Conservation (phyloP, 2,113 vertebrate genomes). For the Astatotilapia flaviijosephi region DNA sequence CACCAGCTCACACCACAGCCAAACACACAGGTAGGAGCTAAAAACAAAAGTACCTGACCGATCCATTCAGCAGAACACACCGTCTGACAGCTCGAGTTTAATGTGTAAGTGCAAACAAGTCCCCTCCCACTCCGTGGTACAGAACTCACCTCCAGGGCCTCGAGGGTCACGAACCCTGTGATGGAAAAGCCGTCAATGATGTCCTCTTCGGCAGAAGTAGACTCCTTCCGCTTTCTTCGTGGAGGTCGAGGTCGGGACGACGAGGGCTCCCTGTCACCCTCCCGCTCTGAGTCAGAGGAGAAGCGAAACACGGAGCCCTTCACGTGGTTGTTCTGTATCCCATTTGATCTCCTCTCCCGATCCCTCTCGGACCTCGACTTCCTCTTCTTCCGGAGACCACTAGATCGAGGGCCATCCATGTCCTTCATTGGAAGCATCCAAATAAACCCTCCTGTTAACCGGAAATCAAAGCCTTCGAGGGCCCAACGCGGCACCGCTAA, state of each 20-base stretch:
- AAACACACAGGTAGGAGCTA: conserved; percentile 9
- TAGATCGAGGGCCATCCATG: conserved; percentile 88
- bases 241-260: conserved; percentile 85
- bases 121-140: not conserved
- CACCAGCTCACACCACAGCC: conserved; percentile 32
- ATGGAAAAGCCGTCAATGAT: conserved; percentile 94
- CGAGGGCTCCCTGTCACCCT: conserved; percentile 77
- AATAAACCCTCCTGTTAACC: conserved; percentile 11
- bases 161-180: conserved; percentile 86
- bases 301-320: conserved; percentile 70
- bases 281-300: conserved; percentile 88
- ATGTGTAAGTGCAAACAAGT: not conserved
- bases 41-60: not conserved
- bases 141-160: conserved; percentile 86
- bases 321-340: conserved; percentile 66
- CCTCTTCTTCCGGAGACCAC: conserved; percentile 86
- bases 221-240: conserved; percentile 86
- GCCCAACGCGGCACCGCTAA: not conserved
- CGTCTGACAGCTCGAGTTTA: not conserved
- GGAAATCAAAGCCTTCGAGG: conserved; percentile 7
- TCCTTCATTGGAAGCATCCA: conserved; percentile 58
- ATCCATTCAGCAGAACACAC: not conserved
- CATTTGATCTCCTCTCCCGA: conserved; percentile 76
- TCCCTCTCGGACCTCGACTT: conserved; percentile 86
- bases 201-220: conserved; percentile 89